A percentile compares a stretch with the other conserved stretches of the same genome.
Conservation (phyloP, 2,797 vertebrate species). For the Anguilla anguilla region DNA sequence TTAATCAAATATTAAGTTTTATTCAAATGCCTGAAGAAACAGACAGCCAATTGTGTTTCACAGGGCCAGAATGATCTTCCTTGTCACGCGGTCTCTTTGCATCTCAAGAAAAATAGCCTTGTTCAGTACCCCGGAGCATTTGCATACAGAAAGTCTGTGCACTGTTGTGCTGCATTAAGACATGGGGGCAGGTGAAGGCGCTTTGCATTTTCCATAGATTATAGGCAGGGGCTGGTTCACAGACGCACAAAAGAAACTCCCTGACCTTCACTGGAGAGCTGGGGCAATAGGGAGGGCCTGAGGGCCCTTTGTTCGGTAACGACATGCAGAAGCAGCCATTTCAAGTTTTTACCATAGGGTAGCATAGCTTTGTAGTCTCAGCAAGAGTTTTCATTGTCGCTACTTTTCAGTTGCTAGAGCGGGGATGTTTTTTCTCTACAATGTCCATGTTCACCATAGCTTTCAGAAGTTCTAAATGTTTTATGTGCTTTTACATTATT, state of each 20-base stretch:
- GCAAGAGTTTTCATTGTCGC: neutral
- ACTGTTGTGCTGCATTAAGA: conserved; percentile 53
- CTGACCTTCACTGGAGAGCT: conserved; percentile 33
- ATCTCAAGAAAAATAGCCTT: conserved; percentile 82
- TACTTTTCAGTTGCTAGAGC: neutral
- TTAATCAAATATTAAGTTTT: conserved; percentile 85
- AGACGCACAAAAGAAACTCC: conserved; percentile 32
- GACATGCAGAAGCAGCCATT: conserved; percentile 28
- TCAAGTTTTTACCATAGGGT: conserved; percentile 24
- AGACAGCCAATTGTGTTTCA: conserved; percentile 73
- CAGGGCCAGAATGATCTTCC: conserved; percentile 67
- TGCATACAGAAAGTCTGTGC: conserved; percentile 70
- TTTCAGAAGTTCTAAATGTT: neutral
- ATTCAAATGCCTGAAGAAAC: conserved; percentile 80
- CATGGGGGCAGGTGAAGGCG: conserved; percentile 59
- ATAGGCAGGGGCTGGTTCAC: conserved; percentile 42
- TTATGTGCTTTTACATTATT: neutral
- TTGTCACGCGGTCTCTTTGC: conserved; percentile 77
- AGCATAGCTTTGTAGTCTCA: neutral
- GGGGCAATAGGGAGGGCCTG: neutral
- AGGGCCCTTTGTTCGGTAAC: conserved; percentile 28
- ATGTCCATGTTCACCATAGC: neutral
- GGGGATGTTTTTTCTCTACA: neutral
- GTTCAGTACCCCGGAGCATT: conserved; percentile 64
- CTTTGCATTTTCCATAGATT: conserved; percentile 21